These are phyloP conservation scores for Melieria omissa DNA, from an alignment of 2,888 invertebrate species.

Conservation along the genomic window DNA sequence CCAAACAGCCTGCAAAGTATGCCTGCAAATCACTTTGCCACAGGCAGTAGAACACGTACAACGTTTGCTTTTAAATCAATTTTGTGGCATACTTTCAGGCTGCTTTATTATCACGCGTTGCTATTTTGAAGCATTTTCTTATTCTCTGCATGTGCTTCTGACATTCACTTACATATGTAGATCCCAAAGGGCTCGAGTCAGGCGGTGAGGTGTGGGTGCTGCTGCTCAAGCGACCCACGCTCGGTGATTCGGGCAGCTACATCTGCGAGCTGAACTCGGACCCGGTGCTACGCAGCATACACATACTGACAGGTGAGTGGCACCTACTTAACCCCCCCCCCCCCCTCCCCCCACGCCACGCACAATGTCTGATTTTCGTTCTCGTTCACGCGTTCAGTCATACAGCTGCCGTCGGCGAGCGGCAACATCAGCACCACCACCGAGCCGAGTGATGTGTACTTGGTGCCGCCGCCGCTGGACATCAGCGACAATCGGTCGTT, in stretches of 20 bases:
- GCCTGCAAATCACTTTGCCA: background rate
- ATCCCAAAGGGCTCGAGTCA: constrained; percentile 58
- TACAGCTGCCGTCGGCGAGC: constrained; percentile 45
- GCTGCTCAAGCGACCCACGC: constrained; percentile 76
- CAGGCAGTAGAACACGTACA: background rate
- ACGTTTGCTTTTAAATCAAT: too few relatives aligned
- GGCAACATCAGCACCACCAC: constrained; percentile 39
- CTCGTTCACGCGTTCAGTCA: constrained; percentile 48
- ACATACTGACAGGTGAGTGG: constrained; percentile 78
- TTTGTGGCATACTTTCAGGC: too few relatives aligned
- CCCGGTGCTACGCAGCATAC: constrained; percentile 82
- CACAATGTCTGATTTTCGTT: background rate
- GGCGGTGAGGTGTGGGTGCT: constrained; percentile 89
- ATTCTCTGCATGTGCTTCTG: background rate
- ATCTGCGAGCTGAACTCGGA: constrained; percentile 86
- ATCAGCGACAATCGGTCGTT: constrained; percentile 60
- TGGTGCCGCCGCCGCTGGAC: constrained; percentile 58
- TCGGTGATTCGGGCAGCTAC: constrained; percentile 81
- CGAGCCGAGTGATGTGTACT: constrained; percentile 58
- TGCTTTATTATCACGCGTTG: too few relatives aligned
- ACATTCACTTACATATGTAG: constrained; percentile 45
- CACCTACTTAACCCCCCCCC: background rate
- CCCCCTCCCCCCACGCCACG: background rate
- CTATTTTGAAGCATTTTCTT: background rate
- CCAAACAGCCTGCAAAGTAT: background rate